Percentiles rank a stretch among this genome's conserved stretches.
Evolutionary conservation across 2,888 invertebrate genomes (phyloP).

Genomic region (Actias luna): DNA sequence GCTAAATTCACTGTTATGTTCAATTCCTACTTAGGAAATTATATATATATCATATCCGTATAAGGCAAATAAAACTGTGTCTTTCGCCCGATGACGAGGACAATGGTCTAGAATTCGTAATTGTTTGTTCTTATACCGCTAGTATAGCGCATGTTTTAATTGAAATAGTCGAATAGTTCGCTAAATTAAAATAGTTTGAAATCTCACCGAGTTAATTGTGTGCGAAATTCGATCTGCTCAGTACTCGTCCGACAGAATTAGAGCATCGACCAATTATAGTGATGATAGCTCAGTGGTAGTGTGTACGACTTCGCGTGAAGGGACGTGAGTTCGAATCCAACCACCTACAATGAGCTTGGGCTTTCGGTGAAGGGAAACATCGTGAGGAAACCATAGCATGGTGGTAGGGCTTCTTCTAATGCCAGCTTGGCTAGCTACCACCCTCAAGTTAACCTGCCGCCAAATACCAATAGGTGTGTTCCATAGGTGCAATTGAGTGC

Average conservation of each 20-base stretch:
- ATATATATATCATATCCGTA: not conserved
- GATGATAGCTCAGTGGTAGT: no score
- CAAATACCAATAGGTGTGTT: no score
- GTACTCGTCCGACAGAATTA: not conserved
- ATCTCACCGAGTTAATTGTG: not conserved
- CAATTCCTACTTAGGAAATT: not conserved
- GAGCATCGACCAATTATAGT: not conserved
- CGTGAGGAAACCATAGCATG: no score
- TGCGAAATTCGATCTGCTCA: not conserved
- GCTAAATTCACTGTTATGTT: not conserved
- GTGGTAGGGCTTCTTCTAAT: no score
- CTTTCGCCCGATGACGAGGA: not conserved
- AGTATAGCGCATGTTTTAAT: not conserved
- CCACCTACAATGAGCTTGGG: no score
- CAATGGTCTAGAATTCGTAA: conserved; percentile 8
- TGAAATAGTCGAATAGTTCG: not conserved
- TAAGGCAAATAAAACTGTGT: not conserved
- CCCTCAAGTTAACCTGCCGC: no score
- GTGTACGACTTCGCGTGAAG: no score
- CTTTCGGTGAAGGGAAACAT: no score
- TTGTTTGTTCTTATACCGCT: not conserved
- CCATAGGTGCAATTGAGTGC: no score
- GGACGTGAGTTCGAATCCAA: no score
- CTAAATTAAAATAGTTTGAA: not conserved
- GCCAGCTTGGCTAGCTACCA: no score